Percentiles rank a stretch among this genome's conserved stretches.
Conservation (phyloP, 2,797 vertebrate species). For the Enteromius unitaeniatus region DNA sequence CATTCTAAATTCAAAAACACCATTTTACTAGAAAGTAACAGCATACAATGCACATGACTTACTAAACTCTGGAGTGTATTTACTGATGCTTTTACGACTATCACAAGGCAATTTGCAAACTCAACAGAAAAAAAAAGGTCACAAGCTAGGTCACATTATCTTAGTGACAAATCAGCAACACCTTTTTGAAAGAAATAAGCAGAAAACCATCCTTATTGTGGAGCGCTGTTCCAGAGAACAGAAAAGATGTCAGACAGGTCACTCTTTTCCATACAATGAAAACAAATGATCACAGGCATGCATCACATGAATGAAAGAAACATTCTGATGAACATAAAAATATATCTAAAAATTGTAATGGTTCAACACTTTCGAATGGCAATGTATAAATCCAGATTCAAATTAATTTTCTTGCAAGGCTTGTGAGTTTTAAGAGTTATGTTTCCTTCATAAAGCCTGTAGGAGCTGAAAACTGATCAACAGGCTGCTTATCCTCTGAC, state of each 20-base stretch:
- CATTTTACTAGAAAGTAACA: too few relatives aligned
- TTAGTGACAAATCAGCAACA: neutral
- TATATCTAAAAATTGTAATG: too few relatives aligned
- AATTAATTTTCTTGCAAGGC: neutral
- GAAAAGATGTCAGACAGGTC: too few relatives aligned
- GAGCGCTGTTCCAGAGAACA: neutral
- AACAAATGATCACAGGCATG: too few relatives aligned
- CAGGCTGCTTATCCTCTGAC: constrained; percentile 15
- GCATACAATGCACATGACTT: too few relatives aligned
- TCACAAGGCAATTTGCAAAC: neutral
- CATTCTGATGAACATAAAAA: too few relatives aligned
- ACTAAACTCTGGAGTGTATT: neutral
- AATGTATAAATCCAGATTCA: neutral
- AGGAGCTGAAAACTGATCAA: constrained; percentile 3
- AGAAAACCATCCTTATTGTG: neutral
- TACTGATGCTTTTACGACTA: neutral
- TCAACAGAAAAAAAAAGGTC: neutral
- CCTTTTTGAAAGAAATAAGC: neutral
- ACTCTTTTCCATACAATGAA: too few relatives aligned
- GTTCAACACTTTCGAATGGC: too few relatives aligned
- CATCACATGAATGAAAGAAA: too few relatives aligned
- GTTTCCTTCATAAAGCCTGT: constrained; percentile 13
- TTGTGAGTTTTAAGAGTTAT: neutral
- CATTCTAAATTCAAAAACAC: too few relatives aligned
- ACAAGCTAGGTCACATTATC: neutral